These are phyloP conservation scores for Neoascia interrupta DNA, from an alignment of 2,888 invertebrate genomes.

Conservation along the genomic window DNA sequence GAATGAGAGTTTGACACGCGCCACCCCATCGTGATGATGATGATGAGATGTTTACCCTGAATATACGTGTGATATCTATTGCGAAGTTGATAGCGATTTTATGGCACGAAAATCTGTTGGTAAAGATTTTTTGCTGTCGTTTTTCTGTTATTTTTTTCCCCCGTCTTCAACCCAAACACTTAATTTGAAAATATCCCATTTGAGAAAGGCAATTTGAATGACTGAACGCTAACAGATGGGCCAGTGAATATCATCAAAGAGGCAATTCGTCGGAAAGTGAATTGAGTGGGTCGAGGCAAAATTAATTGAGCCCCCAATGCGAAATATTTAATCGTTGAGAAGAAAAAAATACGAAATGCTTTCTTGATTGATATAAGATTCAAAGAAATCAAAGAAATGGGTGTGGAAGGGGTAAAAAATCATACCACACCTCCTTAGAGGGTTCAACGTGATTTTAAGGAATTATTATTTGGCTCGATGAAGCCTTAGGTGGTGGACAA, in stretches of 20 bases:
- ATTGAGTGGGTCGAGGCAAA: slow-evolving; percentile 22
- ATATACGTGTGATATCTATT: slow-evolving; percentile 6
- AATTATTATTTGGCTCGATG: too few species aligned
- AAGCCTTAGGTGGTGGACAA: too few species aligned
- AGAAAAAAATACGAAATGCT: slow-evolving; percentile 5
- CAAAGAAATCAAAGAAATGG: too few species aligned
- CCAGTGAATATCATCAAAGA: background rate
- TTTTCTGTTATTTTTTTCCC: too few species aligned
- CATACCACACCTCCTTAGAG: too few species aligned
- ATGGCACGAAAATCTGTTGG: too few species aligned
- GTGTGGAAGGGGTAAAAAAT: background rate
- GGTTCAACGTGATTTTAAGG: too few species aligned
- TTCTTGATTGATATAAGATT: slow-evolving; percentile 37
- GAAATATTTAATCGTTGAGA: slow-evolving; percentile 19
- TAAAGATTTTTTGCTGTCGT: too few species aligned
- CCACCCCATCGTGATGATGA: background rate
- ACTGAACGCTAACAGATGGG: background rate
- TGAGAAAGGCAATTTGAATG: slow-evolving; percentile 4
- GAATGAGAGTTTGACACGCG: background rate
- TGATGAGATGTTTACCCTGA: background rate
- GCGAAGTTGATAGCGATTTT: too few species aligned
- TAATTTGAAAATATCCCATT: too few species aligned
- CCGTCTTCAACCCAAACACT: too few species aligned
- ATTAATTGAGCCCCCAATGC: slow-evolving; percentile 36
- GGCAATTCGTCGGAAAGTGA: background rate